Conservation (phyloP, 2,797 vertebrate species). For the Peromyscus nudipes region DNA sequence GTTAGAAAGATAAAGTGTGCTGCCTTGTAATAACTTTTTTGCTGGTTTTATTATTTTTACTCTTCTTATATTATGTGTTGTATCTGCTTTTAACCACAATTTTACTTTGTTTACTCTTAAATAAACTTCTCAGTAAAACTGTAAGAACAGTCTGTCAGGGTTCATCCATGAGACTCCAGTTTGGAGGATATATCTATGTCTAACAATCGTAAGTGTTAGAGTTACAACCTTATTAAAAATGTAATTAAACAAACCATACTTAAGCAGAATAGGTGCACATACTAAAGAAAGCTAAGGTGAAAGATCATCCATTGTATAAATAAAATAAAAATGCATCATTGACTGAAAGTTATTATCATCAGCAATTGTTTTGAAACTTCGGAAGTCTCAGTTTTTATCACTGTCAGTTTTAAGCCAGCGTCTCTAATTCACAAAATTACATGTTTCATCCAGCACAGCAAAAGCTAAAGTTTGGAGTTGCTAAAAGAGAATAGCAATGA, state of each 20-base stretch:
- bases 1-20: not conserved
- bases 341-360: conserved; percentile 28
- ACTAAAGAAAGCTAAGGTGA: not conserved
- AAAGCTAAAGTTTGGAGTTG: not conserved
- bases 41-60: not conserved
- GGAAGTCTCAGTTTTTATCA: not conserved
- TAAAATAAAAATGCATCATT: not conserved
- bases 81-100: not conserved
- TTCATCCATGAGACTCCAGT: not conserved
- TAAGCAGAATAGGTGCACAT: not conserved
- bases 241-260: not conserved
- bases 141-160: not conserved
- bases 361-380: conserved; percentile 13
- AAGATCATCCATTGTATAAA: not conserved
- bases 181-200: not conserved
- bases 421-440: not conserved
- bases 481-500: not conserved
- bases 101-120: not conserved
- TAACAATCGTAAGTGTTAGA: not conserved
- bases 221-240: not conserved
- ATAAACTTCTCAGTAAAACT: not conserved
- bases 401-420: conserved; percentile 2
- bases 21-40: not conserved
- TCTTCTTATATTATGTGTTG: not conserved
- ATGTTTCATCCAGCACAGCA: not conserved